These are phyloP conservation scores for Alosa alosa DNA, from an alignment of 2,113 vertebrate species.

Conservation along the genomic window DNA sequence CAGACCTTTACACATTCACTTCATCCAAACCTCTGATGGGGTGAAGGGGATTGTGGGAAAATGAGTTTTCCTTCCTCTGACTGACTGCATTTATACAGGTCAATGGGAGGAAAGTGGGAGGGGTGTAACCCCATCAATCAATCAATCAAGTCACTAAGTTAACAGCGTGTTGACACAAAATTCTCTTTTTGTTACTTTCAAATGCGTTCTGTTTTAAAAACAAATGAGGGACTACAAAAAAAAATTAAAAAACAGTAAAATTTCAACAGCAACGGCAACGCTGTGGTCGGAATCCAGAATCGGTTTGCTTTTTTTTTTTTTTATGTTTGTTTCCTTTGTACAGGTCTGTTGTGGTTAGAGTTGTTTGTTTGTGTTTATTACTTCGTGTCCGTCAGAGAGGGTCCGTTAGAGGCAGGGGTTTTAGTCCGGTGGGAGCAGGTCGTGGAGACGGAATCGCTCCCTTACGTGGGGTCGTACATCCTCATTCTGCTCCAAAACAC, in stretches of 20 bases:
- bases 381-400: slow-evolving; percentile 42
- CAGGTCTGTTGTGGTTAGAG: slow-evolving; percentile 13
- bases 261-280: slow-evolving; percentile 94
- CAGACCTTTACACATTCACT: slow-evolving; percentile 43
- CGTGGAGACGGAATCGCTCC: slow-evolving; percentile 96
- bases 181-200: slow-evolving; percentile 45
- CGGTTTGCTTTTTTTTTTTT: slow-evolving; percentile 47
- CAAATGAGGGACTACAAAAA: slow-evolving; percentile 74
- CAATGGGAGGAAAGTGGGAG: background rate
- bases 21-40: slow-evolving; percentile 36
- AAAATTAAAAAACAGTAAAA: slow-evolving; percentile 63
- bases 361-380: slow-evolving; percentile 25
- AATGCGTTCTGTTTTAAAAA: slow-evolving; percentile 76
- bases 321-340: background rate
- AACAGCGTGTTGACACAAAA: background rate
- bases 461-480: slow-evolving; percentile 96
- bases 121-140: background rate
- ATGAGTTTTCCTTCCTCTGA: background rate
- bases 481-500: slow-evolving; percentile 80
- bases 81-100: background rate
- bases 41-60: background rate
- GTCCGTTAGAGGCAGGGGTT: background rate
- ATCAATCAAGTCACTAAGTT: background rate
- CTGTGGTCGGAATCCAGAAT: slow-evolving; percentile 82
- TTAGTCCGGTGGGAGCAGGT: slow-evolving; percentile 96